phyloP scores from a whole-genome alignment of 2,888 invertebrate species.

The Liposcelis brunnea region DNA sequence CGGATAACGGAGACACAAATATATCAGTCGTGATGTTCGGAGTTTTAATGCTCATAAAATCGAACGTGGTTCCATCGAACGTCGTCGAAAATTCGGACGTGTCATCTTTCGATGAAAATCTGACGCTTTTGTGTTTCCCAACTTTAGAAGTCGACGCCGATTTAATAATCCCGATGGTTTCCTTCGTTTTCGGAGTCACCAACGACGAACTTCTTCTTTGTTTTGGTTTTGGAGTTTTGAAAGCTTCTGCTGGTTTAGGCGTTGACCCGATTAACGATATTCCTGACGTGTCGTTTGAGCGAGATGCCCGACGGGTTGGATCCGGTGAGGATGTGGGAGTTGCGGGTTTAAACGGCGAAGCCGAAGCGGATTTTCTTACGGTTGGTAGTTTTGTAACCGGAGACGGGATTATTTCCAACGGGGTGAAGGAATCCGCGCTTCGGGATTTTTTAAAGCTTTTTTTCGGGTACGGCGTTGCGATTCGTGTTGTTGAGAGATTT shows the following conservation, averaged over 20 bases:
- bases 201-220: background rate
- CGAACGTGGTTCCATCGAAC: background rate
- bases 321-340: too few relatives aligned
- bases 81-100: background rate
- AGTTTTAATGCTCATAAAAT: background rate
- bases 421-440: too few relatives aligned
- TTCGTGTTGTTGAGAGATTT: background rate
- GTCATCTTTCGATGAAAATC: background rate
- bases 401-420: too few relatives aligned
- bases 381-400: too few relatives aligned
- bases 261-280: too few relatives aligned
- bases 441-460: background rate
- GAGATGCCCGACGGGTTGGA: too few relatives aligned
- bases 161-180: background rate
- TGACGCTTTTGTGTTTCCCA: background rate
- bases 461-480: background rate
- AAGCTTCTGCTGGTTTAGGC: too few relatives aligned
- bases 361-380: too few relatives aligned
- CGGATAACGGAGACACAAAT: background rate
- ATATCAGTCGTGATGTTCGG: slow-evolving; percentile 1
- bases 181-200: background rate
- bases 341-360: too few relatives aligned
- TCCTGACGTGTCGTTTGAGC: too few relatives aligned
- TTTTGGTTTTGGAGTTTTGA: background rate
- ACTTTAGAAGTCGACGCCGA: slow-evolving; percentile 1